Evolutionary conservation across 1,140 invertebrate species (phyloP), one percentile per base, ranked within the genome.

Genomic region (Aphis gossypii): DNA sequence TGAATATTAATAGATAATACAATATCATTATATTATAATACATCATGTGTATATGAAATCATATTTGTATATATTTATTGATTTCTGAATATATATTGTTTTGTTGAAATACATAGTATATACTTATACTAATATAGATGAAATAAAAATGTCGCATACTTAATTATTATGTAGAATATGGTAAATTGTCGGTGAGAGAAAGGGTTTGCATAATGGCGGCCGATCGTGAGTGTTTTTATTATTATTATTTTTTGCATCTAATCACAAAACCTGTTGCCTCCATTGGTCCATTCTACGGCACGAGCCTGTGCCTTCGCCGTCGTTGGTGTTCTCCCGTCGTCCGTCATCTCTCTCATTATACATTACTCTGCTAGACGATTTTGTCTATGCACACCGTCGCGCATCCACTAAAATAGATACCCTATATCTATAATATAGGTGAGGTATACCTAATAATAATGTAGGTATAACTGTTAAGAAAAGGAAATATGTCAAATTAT

Each of bases 201-300:
- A 90, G 88, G 88, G 88, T 90, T 90, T 90, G 88, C 88, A 90
- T 90, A 90, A 90, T 90, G 88, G 88, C 88, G 88, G 88, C 88
- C 88, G 88, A 60, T 41, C 51, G 51, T 60, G 35, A 56, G 88
- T 60, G 25, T 90, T 60, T 41, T 90, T 56, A 90, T 90, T 56
- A 25, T n/a, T 56, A 56, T 90, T 56, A 25, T 51, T 48, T 56
- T 90, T 56, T 41, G 88, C 88, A 90, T 90, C 88, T 90, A 90
- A 90, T 90, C 88, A 90, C 51, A 38, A 38, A 90, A 90, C 88
- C 51, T 60, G 51, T 90, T 90, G 35, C 51, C 38, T 56, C 88
- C 88, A 90, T 90, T 90, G 88, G 88, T 90, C 88, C 88, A 56
- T 90, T 56, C 51, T 54, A 1, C n/a, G 1, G 88, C 25, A 41